phyloP scores from a whole-genome alignment of 2,113 vertebrate species.

The Percopsis transmontana region DNA sequence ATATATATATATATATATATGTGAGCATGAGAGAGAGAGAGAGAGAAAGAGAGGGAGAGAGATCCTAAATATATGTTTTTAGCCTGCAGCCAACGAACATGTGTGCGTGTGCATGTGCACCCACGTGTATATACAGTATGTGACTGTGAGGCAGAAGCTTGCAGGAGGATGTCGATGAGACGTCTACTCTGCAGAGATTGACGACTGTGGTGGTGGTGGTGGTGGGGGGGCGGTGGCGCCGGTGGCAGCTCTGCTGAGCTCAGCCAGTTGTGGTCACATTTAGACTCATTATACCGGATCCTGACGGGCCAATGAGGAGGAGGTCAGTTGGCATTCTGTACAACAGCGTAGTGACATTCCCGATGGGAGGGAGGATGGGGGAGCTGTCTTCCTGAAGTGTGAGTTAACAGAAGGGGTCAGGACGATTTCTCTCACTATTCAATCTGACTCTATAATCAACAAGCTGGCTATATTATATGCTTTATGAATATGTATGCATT shows the following conservation, averaged over 20 bases:
- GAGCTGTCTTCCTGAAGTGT: conserved; percentile 8
- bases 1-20: too few relatives aligned
- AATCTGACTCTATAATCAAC: not conserved
- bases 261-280: conserved; percentile 40
- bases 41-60: not conserved
- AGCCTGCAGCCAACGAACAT: not conserved
- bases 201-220: not conserved
- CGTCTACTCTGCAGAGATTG: conserved; percentile 3
- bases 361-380: not conserved
- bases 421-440: not conserved
- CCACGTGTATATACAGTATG: not conserved
- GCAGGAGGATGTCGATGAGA: conserved; percentile 18
- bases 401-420: not conserved
- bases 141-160: conserved; percentile 1
- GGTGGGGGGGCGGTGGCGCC: not conserved
- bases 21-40: not conserved
- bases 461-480: not conserved
- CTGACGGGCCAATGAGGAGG: conserved; percentile 40
- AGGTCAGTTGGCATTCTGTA: conserved; percentile 27
- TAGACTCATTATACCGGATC: conserved; percentile 34
- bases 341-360: not conserved
- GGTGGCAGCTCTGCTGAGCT: conserved; percentile 24
- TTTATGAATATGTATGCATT: not conserved
- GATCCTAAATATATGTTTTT: not conserved
- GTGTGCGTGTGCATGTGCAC: not conserved